A percentile compares a stretch with the other conserved stretches of the same genome.
Conservation (phyloP, 2,113 vertebrate genomes). For the Struthio camelus region DNA sequence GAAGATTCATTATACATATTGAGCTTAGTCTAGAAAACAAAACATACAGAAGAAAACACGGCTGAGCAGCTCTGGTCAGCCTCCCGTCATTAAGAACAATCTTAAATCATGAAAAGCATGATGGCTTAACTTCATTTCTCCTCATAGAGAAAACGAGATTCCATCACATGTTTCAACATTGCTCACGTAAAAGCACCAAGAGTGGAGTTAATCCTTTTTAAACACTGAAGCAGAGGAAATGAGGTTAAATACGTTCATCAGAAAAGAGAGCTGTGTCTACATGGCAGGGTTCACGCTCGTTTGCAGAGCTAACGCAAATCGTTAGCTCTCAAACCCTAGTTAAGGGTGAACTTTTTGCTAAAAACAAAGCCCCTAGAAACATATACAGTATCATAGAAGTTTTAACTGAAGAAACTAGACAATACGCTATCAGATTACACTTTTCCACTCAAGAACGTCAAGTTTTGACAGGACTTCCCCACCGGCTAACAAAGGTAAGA, state of each 20-base stretch:
- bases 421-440: neutral
- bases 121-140: neutral
- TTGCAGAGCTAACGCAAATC: neutral
- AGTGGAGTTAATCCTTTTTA: neutral
- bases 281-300: neutral
- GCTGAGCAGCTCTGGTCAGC: neutral
- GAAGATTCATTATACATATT: neutral
- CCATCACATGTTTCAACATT: neutral
- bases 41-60: neutral
- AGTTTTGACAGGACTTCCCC: neutral
- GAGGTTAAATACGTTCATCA: neutral
- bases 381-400: neutral
- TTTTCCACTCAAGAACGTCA: neutral
- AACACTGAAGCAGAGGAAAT: neutral
- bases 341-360: neutral
- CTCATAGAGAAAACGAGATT: neutral
- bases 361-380: neutral
- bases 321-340: neutral
- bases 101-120: neutral
- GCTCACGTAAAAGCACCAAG: neutral
- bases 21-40: neutral
- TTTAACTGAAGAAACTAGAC: neutral
- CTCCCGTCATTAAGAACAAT: neutral
- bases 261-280: neutral
- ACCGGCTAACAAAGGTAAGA: too few relatives aligned